These are phyloP conservation scores for Plagiodera versicolora DNA, from an alignment of 2,888 invertebrate species.

Conservation along the genomic window DNA sequence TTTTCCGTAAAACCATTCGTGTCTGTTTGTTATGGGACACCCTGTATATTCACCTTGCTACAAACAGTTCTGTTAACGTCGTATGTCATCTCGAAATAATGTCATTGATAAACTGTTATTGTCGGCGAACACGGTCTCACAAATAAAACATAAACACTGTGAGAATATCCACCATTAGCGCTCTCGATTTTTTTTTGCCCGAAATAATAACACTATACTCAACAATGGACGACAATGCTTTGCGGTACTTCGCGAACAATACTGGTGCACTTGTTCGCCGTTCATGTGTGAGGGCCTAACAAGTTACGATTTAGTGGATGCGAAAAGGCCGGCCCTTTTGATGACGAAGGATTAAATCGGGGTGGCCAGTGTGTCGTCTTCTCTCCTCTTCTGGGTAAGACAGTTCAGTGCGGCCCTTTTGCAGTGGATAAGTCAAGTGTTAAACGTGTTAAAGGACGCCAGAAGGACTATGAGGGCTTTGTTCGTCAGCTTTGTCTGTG, in stretches of 20 bases:
- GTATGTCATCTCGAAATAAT: too few species aligned
- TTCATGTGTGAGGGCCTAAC: slow-evolving; percentile 32
- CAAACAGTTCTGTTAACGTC: too few species aligned
- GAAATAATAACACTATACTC: background rate
- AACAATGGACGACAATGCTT: slow-evolving; percentile 28
- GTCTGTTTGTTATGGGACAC: too few species aligned
- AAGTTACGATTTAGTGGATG: slow-evolving; percentile 24
- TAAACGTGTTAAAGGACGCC: slow-evolving; percentile 42
- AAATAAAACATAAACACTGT: slow-evolving; percentile 16
- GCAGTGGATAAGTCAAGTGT: slow-evolving; percentile 43
- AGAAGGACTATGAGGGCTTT: slow-evolving; percentile 29
- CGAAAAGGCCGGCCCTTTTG: slow-evolving; percentile 28
- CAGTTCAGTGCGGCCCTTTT: slow-evolving; percentile 25
- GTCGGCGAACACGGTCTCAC: background rate
- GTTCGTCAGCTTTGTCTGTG: slow-evolving; percentile 30
- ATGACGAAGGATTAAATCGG: slow-evolving; percentile 31
- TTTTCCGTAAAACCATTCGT: too few species aligned
- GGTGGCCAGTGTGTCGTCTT: slow-evolving; percentile 31
- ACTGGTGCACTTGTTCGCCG: slow-evolving; percentile 28
- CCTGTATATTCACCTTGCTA: too few species aligned
- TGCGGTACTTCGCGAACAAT: slow-evolving; percentile 33
- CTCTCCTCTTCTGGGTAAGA: slow-evolving; percentile 18
- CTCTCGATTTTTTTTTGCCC: slow-evolving; percentile 2
- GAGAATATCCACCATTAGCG: slow-evolving; percentile 15
- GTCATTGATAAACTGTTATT: background rate